Evolutionary conservation across 2,797 vertebrate genomes (phyloP).

Genomic region (Melanotaenia parkinsoni): DNA sequence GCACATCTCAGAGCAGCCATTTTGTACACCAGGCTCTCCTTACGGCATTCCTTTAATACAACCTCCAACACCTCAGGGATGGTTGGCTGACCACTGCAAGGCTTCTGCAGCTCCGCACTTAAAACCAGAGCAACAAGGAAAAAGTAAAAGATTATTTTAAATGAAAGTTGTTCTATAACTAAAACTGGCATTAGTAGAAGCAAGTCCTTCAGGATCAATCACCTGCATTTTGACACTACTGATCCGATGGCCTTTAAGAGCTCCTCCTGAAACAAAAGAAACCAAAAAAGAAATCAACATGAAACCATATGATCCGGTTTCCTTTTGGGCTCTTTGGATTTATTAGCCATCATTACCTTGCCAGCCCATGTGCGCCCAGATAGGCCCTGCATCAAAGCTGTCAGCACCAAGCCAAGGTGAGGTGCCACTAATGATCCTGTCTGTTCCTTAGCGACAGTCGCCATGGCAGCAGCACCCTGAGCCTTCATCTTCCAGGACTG

Average conservation of each 20-base stretch:
- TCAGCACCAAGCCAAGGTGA: slow-evolving; percentile 92
- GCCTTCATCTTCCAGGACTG: slow-evolving; percentile 99
- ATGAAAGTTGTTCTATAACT: not conserved
- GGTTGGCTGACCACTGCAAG: slow-evolving; percentile 87
- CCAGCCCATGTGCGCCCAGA: slow-evolving; percentile 95
- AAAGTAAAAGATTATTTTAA: not conserved
- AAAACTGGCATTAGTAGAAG: not conserved
- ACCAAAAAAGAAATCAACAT: not conserved
- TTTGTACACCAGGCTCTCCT: slow-evolving; percentile 93
- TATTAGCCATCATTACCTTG: slow-evolving; percentile 83
- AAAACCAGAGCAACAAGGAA: slow-evolving; percentile 20
- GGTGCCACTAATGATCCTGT: slow-evolving; percentile 91
- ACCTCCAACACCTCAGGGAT: slow-evolving; percentile 86
- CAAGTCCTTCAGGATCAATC: slow-evolving; percentile 18
- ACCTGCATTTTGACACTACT: slow-evolving; percentile 92
- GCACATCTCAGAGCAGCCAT: slow-evolving; percentile 89
- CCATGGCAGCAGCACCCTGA: slow-evolving; percentile 95
- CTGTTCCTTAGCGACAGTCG: slow-evolving; percentile 94
- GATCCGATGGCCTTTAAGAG: slow-evolving; percentile 93
- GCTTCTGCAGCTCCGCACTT: slow-evolving; percentile 89
- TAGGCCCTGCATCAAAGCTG: slow-evolving; percentile 90
- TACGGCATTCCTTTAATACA: slow-evolving; percentile 93
- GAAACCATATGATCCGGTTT: not conserved
- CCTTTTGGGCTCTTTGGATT: too few relatives aligned
- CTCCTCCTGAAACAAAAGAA: slow-evolving; percentile 87